phyloP scores from a whole-genome alignment of 2,888 invertebrate genomes.

The Tryphoninae sp. region DNA sequence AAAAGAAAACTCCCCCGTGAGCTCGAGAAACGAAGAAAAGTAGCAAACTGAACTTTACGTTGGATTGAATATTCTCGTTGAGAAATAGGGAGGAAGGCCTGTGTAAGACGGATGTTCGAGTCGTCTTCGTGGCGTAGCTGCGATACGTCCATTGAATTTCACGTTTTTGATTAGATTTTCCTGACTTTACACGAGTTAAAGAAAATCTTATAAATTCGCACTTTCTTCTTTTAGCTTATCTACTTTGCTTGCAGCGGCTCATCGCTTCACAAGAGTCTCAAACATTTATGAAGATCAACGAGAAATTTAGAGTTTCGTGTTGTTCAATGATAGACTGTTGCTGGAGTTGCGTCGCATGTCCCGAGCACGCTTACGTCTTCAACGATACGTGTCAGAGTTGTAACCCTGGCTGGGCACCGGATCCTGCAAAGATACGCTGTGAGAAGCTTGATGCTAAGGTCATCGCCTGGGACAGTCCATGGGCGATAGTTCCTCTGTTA shows the following conservation, averaged over 20 bases:
- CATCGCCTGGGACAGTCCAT: slow-evolving; percentile 85
- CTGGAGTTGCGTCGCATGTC: slow-evolving; percentile 87
- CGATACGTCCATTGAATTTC: not conserved
- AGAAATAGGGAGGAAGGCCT: not conserved
- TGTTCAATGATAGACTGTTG: slow-evolving; percentile 82
- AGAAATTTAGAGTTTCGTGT: too few relatives aligned
- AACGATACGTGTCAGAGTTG: slow-evolving; percentile 85
- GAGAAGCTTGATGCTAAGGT: slow-evolving; percentile 84
- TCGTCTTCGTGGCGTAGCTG: not conserved
- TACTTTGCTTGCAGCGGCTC: too few relatives aligned
- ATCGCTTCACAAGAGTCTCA: too few relatives aligned
- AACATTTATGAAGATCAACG: too few relatives aligned
- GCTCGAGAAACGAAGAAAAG: slow-evolving; percentile 6
- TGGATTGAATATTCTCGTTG: slow-evolving; percentile 48
- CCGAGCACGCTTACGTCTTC: slow-evolving; percentile 84
- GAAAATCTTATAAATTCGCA: not conserved
- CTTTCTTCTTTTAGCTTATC: too few relatives aligned
- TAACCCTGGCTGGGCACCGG: slow-evolving; percentile 83
- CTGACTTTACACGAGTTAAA: not conserved
- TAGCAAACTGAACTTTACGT: slow-evolving; percentile 13
- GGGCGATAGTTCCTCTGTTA: slow-evolving; percentile 86
- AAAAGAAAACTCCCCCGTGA: slow-evolving; percentile 37
- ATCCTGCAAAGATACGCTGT: slow-evolving; percentile 82
- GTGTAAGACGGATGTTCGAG: not conserved
- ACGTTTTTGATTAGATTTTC: not conserved